Base-by-base conservation (phyloP, 2,113 vertebrate species). In the Urocolius indicus region DNA sequence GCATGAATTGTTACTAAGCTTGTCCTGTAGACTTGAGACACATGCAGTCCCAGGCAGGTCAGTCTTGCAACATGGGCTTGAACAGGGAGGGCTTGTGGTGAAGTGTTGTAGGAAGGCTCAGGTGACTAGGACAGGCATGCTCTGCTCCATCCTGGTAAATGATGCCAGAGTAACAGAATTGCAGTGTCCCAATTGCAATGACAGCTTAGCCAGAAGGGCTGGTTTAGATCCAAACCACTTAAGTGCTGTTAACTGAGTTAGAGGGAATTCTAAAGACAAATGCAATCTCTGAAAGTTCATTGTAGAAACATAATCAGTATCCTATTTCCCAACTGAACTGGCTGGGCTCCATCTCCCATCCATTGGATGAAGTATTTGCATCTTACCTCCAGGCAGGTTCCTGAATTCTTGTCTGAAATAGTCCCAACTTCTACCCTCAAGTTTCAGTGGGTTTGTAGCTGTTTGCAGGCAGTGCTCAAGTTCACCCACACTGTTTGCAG, bases 171-270 rank as follows among this genome's bases (percentile, higher is more conserved):
- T 24, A 83, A 68, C 18, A 55, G 43, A 24, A 46, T 55, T 80
- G 67, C 24, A 77, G 62, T 94, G 76, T 45, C 26, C 34, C n/a
- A 63, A 32, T 74, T 4, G 5, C 46, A 81, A 12, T 36, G 52
- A 72, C 71, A 82, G 49, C 49, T 84, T 58, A 76, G 71, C 74
- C 67, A 91, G 59, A 95, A 91, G 62, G 75, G 17, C 59, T 94
- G 49, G 49, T 26, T 81, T 71, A 61, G 46, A 66, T 49, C 46
- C 32, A 18, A 54, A 49, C 54, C 84, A 67, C 89, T 89, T 58
- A 36, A 36, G 16, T 65, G 36, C 62, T 89, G 57, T 84, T 84
- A 84, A 67, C 43, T 68, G 36, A 94, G 66, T 66, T 88, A 23
- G 63, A 73, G 71, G 36, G 57, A 72, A 41, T 73, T 77, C 30